Evolutionary conservation across 2,797 vertebrate genomes (phyloP).

Genomic region (Thamnophis elegans): DNA sequence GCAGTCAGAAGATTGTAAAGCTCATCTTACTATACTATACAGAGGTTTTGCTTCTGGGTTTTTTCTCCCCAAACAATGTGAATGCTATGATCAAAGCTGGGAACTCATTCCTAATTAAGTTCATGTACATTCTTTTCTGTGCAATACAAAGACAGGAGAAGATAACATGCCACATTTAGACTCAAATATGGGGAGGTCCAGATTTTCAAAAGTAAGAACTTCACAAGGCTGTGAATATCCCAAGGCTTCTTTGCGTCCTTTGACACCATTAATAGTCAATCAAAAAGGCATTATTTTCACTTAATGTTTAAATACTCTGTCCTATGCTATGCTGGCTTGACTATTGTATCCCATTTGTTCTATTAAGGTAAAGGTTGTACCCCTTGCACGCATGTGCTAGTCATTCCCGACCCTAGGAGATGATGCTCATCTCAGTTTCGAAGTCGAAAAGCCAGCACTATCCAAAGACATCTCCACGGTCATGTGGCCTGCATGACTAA

Average conservation of each 20-base stretch:
- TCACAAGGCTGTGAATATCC: neutral
- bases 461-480: no score
- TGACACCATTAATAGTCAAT: neutral
- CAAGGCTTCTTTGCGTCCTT: neutral
- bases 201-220: constrained; percentile 31
- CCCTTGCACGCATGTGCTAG: no score
- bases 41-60: constrained; percentile 61
- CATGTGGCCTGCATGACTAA: no score
- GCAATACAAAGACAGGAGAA: constrained; percentile 52
- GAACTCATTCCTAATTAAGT: constrained; percentile 73
- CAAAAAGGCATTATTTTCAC: neutral
- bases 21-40: constrained; percentile 85
- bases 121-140: constrained; percentile 63
- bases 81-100: constrained; percentile 81
- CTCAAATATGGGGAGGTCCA: constrained; percentile 60
- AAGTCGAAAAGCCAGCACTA: no score
- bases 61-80: constrained; percentile 75
- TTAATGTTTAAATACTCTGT: neutral
- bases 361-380: no score
- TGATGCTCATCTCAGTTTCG: no score
- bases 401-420: no score
- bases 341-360: neutral
- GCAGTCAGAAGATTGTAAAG: constrained; percentile 69
- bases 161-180: constrained; percentile 55
- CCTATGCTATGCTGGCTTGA: neutral